Percentiles rank a stretch among this genome's conserved stretches.
These are phyloP conservation scores for Dendrolimus punctatus DNA, from an alignment of 1,140 invertebrate genomes.

Conservation along the genomic window DNA sequence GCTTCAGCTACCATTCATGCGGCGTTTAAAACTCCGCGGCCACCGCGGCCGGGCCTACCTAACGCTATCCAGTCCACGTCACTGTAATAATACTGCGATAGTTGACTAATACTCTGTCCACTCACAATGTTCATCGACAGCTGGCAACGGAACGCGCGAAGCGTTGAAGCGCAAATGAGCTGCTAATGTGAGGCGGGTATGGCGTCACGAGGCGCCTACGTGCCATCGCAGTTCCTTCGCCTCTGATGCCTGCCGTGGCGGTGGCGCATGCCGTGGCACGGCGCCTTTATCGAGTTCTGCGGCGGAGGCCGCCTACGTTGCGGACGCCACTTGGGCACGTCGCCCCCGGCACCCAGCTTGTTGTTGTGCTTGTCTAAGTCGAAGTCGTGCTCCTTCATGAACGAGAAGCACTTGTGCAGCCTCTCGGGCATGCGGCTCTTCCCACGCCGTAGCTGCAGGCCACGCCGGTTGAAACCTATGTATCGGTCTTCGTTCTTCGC, in stretches of 20 bases:
- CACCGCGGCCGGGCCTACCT: slow-evolving; percentile 57
- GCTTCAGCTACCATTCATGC: slow-evolving; percentile 64
- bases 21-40: slow-evolving; percentile 53
- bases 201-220: slow-evolving; percentile 42
- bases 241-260: slow-evolving; percentile 55
- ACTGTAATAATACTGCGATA: slow-evolving; percentile 71
- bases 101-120: slow-evolving; percentile 71
- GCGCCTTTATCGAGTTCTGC: slow-evolving; percentile 50
- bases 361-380: slow-evolving; percentile 56
- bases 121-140: slow-evolving; percentile 62
- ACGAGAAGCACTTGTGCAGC: slow-evolving; percentile 51
- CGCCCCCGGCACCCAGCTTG: slow-evolving; percentile 35
- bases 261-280: slow-evolving; percentile 50
- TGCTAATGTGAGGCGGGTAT: slow-evolving; percentile 34
- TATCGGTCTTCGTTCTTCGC: slow-evolving; percentile 60
- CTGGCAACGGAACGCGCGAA: slow-evolving; percentile 64
- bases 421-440: slow-evolving; percentile 42
- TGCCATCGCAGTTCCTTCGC: slow-evolving; percentile 60
- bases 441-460: slow-evolving; percentile 44
- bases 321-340: slow-evolving; percentile 42
- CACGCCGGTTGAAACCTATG: slow-evolving; percentile 61
- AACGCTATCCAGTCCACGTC: slow-evolving; percentile 67
- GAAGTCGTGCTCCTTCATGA: slow-evolving; percentile 63
- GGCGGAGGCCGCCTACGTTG: slow-evolving; percentile 52
- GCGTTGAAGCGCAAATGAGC: slow-evolving; percentile 64